Percentiles rank a stretch among this genome's conserved stretches.
Evolutionary conservation across 2,797 vertebrate genomes (phyloP).

Genomic region (Scolopax bukidnonensis): DNA sequence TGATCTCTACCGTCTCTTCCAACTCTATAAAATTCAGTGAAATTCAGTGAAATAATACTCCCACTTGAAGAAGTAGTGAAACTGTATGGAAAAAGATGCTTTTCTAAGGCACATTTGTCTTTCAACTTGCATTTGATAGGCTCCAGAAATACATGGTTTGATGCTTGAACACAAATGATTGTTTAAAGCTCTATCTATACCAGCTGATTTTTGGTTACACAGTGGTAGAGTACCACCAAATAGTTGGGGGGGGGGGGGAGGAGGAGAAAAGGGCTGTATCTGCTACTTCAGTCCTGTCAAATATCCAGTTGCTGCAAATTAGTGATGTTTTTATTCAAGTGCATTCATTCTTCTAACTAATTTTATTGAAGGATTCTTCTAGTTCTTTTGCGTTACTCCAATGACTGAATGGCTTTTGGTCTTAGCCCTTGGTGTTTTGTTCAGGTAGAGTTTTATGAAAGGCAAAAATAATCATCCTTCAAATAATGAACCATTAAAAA

Average conservation of each 20-base stretch:
- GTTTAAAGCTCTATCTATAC: background rate
- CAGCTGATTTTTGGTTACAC: background rate
- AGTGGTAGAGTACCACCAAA: background rate
- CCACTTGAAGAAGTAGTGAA: background rate
- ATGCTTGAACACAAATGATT: background rate
- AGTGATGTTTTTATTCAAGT: background rate
- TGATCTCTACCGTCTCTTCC: no score
- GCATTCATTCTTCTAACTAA: background rate
- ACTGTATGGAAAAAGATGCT: background rate
- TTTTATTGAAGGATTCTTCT: background rate
- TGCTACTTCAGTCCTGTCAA: background rate
- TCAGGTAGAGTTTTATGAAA: background rate
- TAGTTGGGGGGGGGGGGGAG: background rate
- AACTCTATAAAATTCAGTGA: no score
- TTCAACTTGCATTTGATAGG: background rate
- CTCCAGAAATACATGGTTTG: background rate
- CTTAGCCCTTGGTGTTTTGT: background rate
- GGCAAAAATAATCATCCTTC: background rate
- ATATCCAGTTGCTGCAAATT: background rate
- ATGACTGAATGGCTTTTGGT: background rate
- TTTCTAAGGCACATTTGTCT: background rate
- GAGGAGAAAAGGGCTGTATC: background rate
- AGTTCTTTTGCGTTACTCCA: background rate
- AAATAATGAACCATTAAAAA: background rate
- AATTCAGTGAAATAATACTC: no score